phyloP scores from a whole-genome alignment of 2,113 vertebrate species.

The Talpa occidentalis region DNA sequence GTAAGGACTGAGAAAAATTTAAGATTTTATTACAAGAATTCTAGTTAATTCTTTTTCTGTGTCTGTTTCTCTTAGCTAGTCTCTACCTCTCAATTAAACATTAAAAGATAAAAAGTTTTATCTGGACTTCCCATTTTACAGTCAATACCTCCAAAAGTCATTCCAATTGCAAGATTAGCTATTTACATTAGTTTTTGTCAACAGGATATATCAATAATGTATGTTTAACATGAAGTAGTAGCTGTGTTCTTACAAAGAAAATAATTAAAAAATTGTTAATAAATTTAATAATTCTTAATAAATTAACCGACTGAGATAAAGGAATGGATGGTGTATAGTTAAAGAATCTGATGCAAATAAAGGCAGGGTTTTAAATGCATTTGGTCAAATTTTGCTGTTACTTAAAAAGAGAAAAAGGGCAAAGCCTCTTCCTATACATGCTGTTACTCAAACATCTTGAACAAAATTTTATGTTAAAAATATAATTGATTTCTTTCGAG shows the following conservation, averaged over 20 bases:
- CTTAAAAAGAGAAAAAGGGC: slow-evolving; percentile 1
- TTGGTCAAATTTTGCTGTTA: slow-evolving; percentile 60
- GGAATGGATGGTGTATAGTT: not conserved
- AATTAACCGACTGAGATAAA: not conserved
- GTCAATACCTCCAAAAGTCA: not conserved
- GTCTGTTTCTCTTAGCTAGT: slow-evolving; percentile 1
- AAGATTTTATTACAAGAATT: slow-evolving; percentile 50
- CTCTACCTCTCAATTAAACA: slow-evolving; percentile 4
- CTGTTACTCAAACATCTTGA: slow-evolving; percentile 74
- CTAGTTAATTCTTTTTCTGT: slow-evolving; percentile 19
- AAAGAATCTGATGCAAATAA: slow-evolving; percentile 43
- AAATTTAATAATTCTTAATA: slow-evolving; percentile 30
- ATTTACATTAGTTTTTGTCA: slow-evolving; percentile 56
- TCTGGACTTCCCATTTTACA: not conserved
- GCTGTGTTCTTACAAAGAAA: not conserved
- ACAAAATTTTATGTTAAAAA: slow-evolving; percentile 72
- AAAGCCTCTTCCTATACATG: slow-evolving; percentile 53
- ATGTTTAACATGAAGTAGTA: slow-evolving; percentile 18
- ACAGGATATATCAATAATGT: not conserved
- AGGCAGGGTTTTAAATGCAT: slow-evolving; percentile 41
- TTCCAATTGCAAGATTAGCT: not conserved
- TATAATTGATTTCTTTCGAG: slow-evolving; percentile 68
- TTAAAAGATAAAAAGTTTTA: not conserved
- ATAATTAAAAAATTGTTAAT: slow-evolving; percentile 41
- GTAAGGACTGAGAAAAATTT: slow-evolving; percentile 46